These are phyloP conservation scores for Prunella himalayana DNA, from an alignment of 2,113 vertebrate genomes.

Conservation along the genomic window DNA sequence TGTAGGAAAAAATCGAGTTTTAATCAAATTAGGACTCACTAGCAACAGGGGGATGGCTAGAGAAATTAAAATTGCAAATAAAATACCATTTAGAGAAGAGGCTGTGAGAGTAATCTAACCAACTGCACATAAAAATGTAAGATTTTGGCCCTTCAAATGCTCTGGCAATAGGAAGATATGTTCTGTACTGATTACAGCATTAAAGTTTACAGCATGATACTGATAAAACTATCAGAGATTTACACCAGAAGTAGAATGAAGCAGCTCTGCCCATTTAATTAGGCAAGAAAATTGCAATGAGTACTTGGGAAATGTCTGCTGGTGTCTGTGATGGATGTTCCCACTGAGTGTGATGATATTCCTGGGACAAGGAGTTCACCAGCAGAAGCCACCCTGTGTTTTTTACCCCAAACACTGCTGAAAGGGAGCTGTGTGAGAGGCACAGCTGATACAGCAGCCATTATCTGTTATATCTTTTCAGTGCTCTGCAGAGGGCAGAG, in stretches of 20 bases:
- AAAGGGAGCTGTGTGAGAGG: neutral
- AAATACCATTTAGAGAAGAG: neutral
- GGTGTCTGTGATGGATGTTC: neutral
- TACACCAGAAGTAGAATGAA: neutral
- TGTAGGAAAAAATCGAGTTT: neutral
- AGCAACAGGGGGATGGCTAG: neutral
- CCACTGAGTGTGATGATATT: accelerated
- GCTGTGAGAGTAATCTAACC: neutral
- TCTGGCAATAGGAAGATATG: neutral
- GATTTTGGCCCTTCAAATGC: neutral
- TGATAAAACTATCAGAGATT: neutral
- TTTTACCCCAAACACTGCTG: neutral
- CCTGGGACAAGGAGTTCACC: neutral
- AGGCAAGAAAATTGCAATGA: neutral
- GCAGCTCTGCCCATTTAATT: neutral
- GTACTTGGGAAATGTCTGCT: neutral
- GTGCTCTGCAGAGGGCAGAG: neutral
- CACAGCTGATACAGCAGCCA: accelerated
- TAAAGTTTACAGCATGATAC: neutral
- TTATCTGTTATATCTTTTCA: neutral
- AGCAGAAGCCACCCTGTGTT: neutral
- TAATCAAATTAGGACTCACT: neutral
- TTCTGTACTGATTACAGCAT: neutral
- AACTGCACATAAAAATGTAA: neutral
- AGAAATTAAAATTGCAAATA: neutral